Percentiles rank a stretch among this genome's conserved stretches.
Conservation (phyloP, 1,140 invertebrate genomes). For the Orchesella cincta region DNA sequence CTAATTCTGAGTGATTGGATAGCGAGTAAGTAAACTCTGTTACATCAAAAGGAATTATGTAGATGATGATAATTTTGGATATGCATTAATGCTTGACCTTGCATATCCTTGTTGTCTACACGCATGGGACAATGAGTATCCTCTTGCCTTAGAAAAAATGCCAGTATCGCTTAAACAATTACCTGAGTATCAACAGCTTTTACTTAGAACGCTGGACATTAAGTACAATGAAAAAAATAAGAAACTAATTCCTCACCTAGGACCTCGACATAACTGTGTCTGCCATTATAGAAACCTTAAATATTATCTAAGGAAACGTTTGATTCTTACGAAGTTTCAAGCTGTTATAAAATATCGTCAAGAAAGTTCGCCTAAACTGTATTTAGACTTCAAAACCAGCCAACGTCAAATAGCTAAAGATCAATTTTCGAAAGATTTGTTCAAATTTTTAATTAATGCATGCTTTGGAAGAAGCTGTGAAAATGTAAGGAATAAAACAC, state of each 20-base stretch:
- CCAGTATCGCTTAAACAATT: not conserved
- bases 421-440: not conserved
- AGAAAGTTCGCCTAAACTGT: not conserved
- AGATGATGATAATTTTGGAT: too few species aligned
- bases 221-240: not conserved
- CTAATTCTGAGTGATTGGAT: too few species aligned
- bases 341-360: not conserved
- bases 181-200: not conserved
- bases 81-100: constrained; percentile 52
- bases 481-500: too few species aligned
- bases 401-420: not conserved
- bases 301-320: not conserved
- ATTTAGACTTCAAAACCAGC: not conserved
- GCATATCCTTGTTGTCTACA: constrained; percentile 51
- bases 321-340: not conserved
- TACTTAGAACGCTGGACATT: not conserved
- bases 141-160: constrained; percentile 54
- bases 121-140: constrained; percentile 54
- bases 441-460: not conserved
- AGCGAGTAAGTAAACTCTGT: too few species aligned
- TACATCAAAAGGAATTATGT: too few species aligned
- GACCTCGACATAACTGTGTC: not conserved
- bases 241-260: not conserved
- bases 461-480: too few species aligned
- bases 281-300: not conserved